Percentiles rank a stretch among this genome's conserved stretches.
Conservation (phyloP, 2,888 invertebrate genomes). For the Rhagophthalmus giganteus region DNA sequence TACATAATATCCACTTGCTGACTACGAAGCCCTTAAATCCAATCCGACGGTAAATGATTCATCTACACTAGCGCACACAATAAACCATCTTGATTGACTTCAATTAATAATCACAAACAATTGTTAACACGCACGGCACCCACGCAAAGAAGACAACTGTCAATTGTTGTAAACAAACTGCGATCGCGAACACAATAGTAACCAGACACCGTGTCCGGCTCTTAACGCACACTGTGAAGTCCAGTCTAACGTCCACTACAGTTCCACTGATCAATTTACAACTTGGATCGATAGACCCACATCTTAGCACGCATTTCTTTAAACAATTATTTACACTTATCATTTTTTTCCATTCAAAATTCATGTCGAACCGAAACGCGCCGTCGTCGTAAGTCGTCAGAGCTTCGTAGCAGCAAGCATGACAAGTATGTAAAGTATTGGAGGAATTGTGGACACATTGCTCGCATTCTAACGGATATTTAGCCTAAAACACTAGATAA, state of each 20-base stretch:
- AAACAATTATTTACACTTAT: constrained; percentile 31
- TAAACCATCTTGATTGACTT: constrained; percentile 13
- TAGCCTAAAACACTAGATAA: constrained; percentile 62
- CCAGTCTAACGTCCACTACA: constrained; percentile 40
- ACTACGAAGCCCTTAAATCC: constrained; percentile 19
- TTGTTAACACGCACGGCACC: constrained; percentile 24
- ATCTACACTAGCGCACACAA: constrained; percentile 7
- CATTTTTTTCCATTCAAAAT: constrained; percentile 44
- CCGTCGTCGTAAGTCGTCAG: constrained; percentile 52
- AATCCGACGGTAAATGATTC: constrained; percentile 16
- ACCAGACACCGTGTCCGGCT: constrained; percentile 32
- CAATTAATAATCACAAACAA: constrained; percentile 28
- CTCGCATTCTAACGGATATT: constrained; percentile 72
- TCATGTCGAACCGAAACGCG: constrained; percentile 49
- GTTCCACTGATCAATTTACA: constrained; percentile 35
- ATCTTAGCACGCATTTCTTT: constrained; percentile 30
- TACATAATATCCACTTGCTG: constrained; percentile 28
- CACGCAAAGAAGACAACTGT: constrained; percentile 19
- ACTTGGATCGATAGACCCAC: constrained; percentile 35
- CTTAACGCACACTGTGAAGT: constrained; percentile 35
- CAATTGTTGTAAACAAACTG: constrained; percentile 40
- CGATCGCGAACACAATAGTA: constrained; percentile 34
- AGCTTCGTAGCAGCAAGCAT: constrained; percentile 65
- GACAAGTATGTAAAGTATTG: constrained; percentile 80
- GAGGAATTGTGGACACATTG: constrained; percentile 75